Conservation (phyloP, 2,888 invertebrate species). For the Prenolepis imparis region DNA sequence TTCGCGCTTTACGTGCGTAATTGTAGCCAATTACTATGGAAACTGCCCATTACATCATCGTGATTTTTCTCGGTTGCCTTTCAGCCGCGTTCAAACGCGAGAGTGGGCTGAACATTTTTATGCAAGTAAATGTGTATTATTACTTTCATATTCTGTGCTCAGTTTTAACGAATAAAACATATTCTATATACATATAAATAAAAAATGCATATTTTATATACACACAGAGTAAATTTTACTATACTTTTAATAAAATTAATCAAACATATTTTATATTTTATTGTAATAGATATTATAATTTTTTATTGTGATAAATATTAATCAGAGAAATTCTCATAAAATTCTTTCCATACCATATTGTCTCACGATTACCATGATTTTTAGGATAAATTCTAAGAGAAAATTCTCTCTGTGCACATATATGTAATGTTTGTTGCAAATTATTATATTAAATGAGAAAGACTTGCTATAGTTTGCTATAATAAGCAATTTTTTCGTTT, state of each 20-base stretch:
- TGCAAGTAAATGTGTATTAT: neutral
- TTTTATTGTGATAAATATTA: no score
- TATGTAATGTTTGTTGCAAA: neutral
- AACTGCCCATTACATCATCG: constrained; percentile 48
- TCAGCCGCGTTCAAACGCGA: constrained; percentile 41
- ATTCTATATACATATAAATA: neutral
- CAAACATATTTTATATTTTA: no score
- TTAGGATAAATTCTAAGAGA: no score
- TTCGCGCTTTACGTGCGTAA: constrained; percentile 61
- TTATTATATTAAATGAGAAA: neutral
- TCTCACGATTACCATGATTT: no score
- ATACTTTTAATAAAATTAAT: no score
- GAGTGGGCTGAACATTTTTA: constrained; percentile 5
- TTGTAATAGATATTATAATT: no score
- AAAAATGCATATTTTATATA: no score
- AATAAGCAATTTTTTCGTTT: neutral
- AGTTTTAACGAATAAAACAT: neutral
- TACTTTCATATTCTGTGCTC: neutral
- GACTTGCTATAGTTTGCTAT: neutral
- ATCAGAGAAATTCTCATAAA: no score
- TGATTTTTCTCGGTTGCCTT: constrained; percentile 36
- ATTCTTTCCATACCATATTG: no score
- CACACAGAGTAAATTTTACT: no score
- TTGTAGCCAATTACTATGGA: constrained; percentile 52
- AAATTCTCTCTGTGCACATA: no score